Evolutionary conservation across 2,888 invertebrate species (phyloP).

Genomic region (Malthinus flaveolus): DNA sequence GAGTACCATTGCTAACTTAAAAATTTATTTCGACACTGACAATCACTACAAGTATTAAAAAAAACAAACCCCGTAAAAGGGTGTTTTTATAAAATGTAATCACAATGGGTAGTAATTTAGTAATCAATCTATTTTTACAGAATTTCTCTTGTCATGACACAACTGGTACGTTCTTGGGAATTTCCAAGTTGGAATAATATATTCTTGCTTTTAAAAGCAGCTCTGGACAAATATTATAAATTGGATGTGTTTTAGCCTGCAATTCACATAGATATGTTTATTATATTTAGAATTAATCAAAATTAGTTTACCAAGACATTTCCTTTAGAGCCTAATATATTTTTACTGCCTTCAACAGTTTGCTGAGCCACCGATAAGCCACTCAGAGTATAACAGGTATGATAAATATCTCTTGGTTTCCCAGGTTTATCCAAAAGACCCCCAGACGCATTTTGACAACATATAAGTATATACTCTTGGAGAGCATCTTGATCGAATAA

Average conservation of each 20-base stretch:
- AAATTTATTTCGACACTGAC: slow-evolving; percentile 18
- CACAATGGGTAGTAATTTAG: slow-evolving; percentile 12
- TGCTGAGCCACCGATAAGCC: slow-evolving; percentile 94
- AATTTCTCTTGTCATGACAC: slow-evolving; percentile 17
- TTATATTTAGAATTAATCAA: background rate
- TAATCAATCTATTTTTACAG: slow-evolving; percentile 3
- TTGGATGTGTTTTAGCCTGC: slow-evolving; percentile 73
- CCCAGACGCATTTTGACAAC: slow-evolving; percentile 86
- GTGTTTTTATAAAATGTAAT: slow-evolving; percentile 22
- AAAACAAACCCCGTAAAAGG: slow-evolving; percentile 17
- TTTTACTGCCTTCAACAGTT: slow-evolving; percentile 53
- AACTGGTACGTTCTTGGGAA: slow-evolving; percentile 15
- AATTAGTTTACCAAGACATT: slow-evolving; percentile 66
- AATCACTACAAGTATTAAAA: slow-evolving; percentile 18
- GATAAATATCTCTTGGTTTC: slow-evolving; percentile 90
- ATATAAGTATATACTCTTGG: slow-evolving; percentile 92
- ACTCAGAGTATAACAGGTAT: slow-evolving; percentile 95
- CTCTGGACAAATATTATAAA: slow-evolving; percentile 80
- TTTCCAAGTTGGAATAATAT: slow-evolving; percentile 51
- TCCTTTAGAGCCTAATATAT: slow-evolving; percentile 65
- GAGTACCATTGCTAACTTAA: too few species aligned
- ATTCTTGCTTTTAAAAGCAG: slow-evolving; percentile 58
- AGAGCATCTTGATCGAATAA: slow-evolving; percentile 85
- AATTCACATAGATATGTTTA: slow-evolving; percentile 31
- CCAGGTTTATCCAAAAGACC: slow-evolving; percentile 96